Conservation (phyloP, 2,888 invertebrate genomes). For the Panopea generosa region DNA sequence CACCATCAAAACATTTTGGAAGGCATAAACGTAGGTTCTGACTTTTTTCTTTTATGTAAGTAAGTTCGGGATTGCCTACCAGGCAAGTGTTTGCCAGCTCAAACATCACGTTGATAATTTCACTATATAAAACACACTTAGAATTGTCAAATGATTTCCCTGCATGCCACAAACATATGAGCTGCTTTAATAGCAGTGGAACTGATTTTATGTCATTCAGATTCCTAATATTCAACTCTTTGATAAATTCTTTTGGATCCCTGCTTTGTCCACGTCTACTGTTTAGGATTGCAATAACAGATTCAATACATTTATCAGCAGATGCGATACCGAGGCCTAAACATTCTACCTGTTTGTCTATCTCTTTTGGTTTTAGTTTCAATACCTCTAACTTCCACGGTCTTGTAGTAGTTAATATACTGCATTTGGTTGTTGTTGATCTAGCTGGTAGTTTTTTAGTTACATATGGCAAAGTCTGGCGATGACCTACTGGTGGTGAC, state of each 20-base stretch:
- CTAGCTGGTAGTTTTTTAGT: not conserved
- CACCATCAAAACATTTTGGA: not conserved
- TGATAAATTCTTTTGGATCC: not conserved
- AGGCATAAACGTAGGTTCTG: not conserved
- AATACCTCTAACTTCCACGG: slow-evolving; percentile 7
- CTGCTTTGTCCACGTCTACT: not conserved
- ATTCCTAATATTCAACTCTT: not conserved
- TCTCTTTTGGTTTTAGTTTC: not conserved
- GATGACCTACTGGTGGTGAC: too few relatives aligned
- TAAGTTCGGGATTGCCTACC: too few relatives aligned
- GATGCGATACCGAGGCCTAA: not conserved
- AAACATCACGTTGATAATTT: slow-evolving; percentile 3
- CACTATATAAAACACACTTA: not conserved
- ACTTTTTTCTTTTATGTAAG: not conserved
- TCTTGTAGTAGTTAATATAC: too few relatives aligned
- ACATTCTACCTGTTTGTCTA: slow-evolving; percentile 2
- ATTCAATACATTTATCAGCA: not conserved
- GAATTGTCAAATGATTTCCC: slow-evolving; percentile 1
- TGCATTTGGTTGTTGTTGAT: too few relatives aligned
- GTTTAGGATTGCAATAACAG: not conserved
- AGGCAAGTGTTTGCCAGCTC: not conserved
- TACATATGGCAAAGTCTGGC: too few relatives aligned
- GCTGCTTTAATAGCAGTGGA: slow-evolving; percentile 14
- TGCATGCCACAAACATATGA: slow-evolving; percentile 21
- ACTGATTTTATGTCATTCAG: not conserved